A percentile compares a stretch with the other conserved stretches of the same genome.
Conservation (phyloP, 1,140 invertebrate genomes). For the Brachionus koreanus region DNA sequence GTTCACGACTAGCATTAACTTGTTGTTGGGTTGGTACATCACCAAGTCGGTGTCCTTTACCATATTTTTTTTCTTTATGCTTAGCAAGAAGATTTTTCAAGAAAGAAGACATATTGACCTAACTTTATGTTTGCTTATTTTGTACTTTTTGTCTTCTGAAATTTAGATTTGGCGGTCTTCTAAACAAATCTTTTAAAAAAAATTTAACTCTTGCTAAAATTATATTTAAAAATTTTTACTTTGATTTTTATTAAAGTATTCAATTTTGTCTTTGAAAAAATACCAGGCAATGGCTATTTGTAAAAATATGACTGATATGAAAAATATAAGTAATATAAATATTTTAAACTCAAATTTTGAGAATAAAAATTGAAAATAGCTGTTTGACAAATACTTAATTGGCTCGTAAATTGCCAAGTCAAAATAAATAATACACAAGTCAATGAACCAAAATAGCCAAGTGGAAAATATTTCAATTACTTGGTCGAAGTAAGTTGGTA, state of each 20-base stretch:
- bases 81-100: slow-evolving; percentile 16
- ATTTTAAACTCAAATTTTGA: slow-evolving; percentile 32
- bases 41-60: slow-evolving; percentile 33
- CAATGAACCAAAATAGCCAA: neutral
- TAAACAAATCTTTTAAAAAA: neutral
- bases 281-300: neutral
- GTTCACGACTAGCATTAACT: neutral
- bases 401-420: neutral
- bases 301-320: neutral
- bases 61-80: slow-evolving; percentile 43
- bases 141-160: neutral
- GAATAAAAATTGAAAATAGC: neutral
- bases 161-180: neutral
- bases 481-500: neutral
- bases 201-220: neutral
- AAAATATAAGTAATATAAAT: neutral
- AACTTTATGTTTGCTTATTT: neutral
- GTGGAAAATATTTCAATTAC: neutral
- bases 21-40: neutral
- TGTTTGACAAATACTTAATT: neutral
- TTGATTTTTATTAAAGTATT: neutral
- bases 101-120: neutral
- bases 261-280: slow-evolving; percentile 4
- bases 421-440: neutral
- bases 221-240: neutral